Conservation (phyloP, 2,113 vertebrate genomes). For the Platycercus adscitus region DNA sequence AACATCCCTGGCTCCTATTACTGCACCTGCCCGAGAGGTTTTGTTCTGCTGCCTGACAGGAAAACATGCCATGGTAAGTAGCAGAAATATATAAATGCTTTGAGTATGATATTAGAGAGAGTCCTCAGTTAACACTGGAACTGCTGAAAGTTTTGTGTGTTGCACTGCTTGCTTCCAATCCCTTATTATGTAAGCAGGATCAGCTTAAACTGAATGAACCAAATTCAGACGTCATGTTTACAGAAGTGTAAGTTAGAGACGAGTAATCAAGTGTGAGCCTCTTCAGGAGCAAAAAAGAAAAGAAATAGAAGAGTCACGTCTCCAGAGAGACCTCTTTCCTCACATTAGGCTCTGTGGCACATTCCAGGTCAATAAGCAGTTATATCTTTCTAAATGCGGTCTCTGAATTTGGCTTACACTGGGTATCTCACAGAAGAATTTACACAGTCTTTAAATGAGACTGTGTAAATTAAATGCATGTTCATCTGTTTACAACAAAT, state of each 20-base stretch:
- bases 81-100: not conserved
- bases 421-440: not conserved
- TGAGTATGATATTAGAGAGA: not conserved
- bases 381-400: not conserved
- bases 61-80: constrained; percentile 87
- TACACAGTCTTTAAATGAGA: not conserved
- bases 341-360: not conserved
- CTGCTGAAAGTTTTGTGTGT: not conserved
- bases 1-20: constrained; percentile 93
- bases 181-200: not conserved
- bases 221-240: not conserved
- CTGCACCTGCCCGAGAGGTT: constrained; percentile 91
- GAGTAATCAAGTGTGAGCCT: not conserved
- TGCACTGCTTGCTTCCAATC: not conserved
- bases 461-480: not conserved
- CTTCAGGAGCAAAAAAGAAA: not conserved
- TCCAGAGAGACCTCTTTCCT: not conserved
- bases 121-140: not conserved
- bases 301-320: not conserved
- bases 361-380: not conserved
- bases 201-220: not conserved
- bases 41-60: constrained; percentile 86
- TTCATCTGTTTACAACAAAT: not conserved
- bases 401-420: not conserved
- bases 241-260: not conserved